Conservation (phyloP, 2,888 invertebrate genomes). For the Xestobium rufovillosum region DNA sequence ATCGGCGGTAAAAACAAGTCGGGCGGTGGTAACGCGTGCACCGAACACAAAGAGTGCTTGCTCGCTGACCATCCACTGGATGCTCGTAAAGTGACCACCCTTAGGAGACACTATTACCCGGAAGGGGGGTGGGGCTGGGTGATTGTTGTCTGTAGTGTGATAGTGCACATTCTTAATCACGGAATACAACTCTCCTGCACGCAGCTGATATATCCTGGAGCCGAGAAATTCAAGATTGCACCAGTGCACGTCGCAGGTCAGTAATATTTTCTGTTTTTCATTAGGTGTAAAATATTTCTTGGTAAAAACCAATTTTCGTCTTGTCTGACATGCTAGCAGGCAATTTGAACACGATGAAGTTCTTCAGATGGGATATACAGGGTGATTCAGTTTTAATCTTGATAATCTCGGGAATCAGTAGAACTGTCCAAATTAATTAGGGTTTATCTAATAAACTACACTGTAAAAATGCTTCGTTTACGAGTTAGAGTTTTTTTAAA, state of each 20-base stretch:
- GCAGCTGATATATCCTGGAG: conserved; percentile 52
- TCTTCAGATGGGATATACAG: no score
- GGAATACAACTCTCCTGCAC: conserved; percentile 65
- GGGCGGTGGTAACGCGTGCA: neutral
- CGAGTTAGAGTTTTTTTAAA: no score
- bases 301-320: no score
- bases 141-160: conserved; percentile 62
- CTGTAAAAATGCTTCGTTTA: no score
- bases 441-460: no score
- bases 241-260: conserved; percentile 61
- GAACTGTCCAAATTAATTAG: no score
- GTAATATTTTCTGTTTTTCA: no score
- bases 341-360: no score
- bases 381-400: no score
- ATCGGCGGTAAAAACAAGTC: conserved; percentile 5
- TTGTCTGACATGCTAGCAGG: no score
- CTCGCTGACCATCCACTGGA: conserved; percentile 37
- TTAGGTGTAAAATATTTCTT: no score
- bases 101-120: conserved; percentile 69
- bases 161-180: conserved; percentile 66
- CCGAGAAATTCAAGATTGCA: conserved; percentile 53
- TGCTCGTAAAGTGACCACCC: conserved; percentile 40
- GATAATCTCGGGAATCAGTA: no score
- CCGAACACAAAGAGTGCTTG: conserved; percentile 26
- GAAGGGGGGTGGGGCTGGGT: conserved; percentile 87